Base-by-base conservation (phyloP, 2,888 invertebrate genomes). In the Spisula subtruncata region DNA sequence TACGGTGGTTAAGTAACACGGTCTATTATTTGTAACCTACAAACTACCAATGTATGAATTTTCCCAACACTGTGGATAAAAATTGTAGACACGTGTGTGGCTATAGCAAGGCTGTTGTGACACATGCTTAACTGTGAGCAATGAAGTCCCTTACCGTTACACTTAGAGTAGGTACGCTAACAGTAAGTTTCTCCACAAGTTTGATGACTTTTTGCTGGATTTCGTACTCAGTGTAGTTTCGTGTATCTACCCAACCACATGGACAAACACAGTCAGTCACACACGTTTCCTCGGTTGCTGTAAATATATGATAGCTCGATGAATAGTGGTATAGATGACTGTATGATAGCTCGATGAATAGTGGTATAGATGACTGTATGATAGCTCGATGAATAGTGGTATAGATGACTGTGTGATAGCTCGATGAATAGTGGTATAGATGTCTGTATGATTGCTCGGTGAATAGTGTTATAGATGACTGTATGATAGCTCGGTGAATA, bases 181-280 rank as follows among this genome's bases (percentile, higher is more conserved):
- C 41, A 75, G 81, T 87, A 8, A 91, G 84, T 54, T 89, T 91
- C 29, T 85, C 86, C 29, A 86, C 86, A 14, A 89, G 79, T 35
- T 83, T 75, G 12, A 29, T 81, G 8, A 91, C 87, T 80, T 51
- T 56, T 16, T 46, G 51, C 29, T 87, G 48, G 12, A 91, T 54
- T 46, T 91, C 88, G 12, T 80, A 83, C 32, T 29, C 16, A 0
- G 89, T 91, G 60, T 20, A 60, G 25, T 86, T 75, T 41, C 85
- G 82, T 18, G 48, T 25, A 12, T 48, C 25, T 32, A 86, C 54
- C 91, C 91, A 91, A 71, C 89, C 88, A 80, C 91, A 91, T 60
- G 91, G 91, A 81, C 89, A 89, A 0, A 88, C 32, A 60, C 87
- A 91, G 81, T 86, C 88, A 25, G 75, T 85, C n/a, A 29, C 10